Evolutionary conservation across 2,113 vertebrate genomes (phyloP).

Genomic region (Noctilio leporinus): DNA sequence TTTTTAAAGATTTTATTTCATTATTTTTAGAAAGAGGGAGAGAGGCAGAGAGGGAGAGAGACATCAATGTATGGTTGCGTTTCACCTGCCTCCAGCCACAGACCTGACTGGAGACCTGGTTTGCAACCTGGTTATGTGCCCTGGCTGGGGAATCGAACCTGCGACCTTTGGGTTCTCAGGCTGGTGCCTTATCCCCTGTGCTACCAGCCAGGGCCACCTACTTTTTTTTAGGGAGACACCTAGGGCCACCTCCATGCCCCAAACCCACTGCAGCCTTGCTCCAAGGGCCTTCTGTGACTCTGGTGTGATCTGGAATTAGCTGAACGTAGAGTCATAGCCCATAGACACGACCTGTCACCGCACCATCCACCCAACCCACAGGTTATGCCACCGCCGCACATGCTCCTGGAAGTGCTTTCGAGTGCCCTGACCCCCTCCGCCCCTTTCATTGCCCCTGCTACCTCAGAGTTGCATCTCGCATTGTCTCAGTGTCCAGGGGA

Average conservation of each 20-base stretch:
- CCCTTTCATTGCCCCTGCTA: rapidly evolving
- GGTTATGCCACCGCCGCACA: rapidly evolving
- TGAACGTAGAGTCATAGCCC: rapidly evolving
- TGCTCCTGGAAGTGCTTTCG: rapidly evolving
- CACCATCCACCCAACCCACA: neutral
- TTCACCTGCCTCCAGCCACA: too few relatives aligned
- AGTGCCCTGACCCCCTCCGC: rapidly evolving
- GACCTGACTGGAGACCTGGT: too few relatives aligned
- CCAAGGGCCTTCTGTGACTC: neutral
- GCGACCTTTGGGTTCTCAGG: too few relatives aligned
- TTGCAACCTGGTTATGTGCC: too few relatives aligned
- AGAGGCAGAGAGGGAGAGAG: too few relatives aligned
- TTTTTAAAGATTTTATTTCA: too few relatives aligned
- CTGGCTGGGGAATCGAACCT: too few relatives aligned
- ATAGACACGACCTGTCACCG: rapidly evolving
- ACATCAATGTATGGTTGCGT: too few relatives aligned
- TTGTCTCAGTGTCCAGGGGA: neutral
- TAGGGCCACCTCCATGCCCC: too few relatives aligned
- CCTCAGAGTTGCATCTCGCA: rapidly evolving
- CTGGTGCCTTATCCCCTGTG: too few relatives aligned
- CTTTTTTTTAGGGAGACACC: neutral
- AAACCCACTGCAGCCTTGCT: neutral
- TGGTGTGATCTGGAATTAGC: neutral
- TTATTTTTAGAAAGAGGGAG: too few relatives aligned
- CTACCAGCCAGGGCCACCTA: too few relatives aligned